Evolutionary conservation across 2,113 vertebrate species (phyloP).

Genomic region (Myiozetetes cayanensis): DNA sequence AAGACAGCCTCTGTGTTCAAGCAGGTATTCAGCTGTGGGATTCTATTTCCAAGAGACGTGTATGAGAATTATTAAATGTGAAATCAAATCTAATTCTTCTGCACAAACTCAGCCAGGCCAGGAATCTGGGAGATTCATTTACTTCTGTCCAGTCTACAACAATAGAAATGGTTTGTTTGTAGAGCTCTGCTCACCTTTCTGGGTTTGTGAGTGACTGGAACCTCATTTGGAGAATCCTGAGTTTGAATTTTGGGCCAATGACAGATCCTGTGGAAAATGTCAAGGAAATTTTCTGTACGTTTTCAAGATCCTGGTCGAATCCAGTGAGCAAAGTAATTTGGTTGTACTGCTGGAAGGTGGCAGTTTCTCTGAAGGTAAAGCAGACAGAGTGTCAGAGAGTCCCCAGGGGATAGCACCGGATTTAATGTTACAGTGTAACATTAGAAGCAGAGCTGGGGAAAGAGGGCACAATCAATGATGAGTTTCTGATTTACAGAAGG

Average conservation of each 20-base stretch:
- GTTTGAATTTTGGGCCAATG: constrained; percentile 86
- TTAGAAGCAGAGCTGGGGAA: not conserved
- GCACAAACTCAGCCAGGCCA: not conserved
- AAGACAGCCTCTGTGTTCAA: not conserved
- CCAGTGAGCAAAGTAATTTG: constrained; percentile 84
- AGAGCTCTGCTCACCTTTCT: constrained; percentile 75
- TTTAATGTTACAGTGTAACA: not conserved
- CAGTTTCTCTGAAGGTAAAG: constrained; percentile 76
- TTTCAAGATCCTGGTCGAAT: constrained; percentile 84
- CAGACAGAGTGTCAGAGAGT: not conserved
- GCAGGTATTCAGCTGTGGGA: not conserved
- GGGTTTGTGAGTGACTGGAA: constrained; percentile 78
- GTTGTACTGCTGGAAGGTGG: constrained; percentile 85
- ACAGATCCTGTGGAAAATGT: constrained; percentile 82
- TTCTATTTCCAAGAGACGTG: not conserved
- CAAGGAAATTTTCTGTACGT: constrained; percentile 83
- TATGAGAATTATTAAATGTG: not conserved
- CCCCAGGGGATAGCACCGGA: not conserved
- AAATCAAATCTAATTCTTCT: not conserved
- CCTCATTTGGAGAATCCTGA: constrained; percentile 83
- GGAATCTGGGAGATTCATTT: not conserved
- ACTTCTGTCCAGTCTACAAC: not conserved
- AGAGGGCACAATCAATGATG: not conserved
- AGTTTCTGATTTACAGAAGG: not conserved
- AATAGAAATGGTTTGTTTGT: not conserved